Evolutionary conservation across 2,113 vertebrate species (phyloP), one percentile per base, ranked within the genome.

Genomic region (Turdus rufiventris): DNA sequence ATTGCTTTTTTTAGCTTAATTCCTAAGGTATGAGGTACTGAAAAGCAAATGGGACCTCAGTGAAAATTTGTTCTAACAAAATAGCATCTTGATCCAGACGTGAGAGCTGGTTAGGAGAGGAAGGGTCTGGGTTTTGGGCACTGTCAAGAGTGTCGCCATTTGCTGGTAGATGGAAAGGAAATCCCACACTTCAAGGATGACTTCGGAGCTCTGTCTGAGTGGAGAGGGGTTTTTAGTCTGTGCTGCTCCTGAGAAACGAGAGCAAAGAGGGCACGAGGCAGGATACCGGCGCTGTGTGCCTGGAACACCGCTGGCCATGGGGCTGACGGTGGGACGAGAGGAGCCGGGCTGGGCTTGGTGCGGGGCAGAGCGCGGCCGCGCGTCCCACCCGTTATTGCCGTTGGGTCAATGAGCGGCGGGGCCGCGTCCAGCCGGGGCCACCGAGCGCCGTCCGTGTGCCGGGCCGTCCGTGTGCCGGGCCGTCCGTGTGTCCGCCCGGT

Each of bases 251-350:
- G 45, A 24, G 45, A 31, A 38, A 38, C 0, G 51, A 17, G 51
- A 18, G 43, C 18, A 21, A 0, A 15, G 28, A 33, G 43, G 48
- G 36, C 33, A 5, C 57, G 1, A 6, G 58, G 53, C 43, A 2
- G 57, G 40, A 5, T 10, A 4, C 14, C 4, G 29, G 26, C 33
- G 25, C 1, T 1, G 57, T 6, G 4, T 1, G 57, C 25, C 31
- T 0, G 57, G 58, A 12, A 1, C 0, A 0, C 3, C 10, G 56
- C 13, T 6, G 63, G 43, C 29, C 29, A 3, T 12, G 70, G 42
- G 31, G 72, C 31, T 1, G 53, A 0, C 0, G 68, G 21, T 1
- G 82, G 43, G 33, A 0, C 1, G 33, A 8, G 84, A 7, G 43
- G 60, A 12, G 61, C 14, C 1, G 68, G 31, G 31, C 1, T 0